These are phyloP conservation scores for Chymomyza procnemis DNA, from an alignment of 2,888 invertebrate genomes.

Conservation along the genomic window DNA sequence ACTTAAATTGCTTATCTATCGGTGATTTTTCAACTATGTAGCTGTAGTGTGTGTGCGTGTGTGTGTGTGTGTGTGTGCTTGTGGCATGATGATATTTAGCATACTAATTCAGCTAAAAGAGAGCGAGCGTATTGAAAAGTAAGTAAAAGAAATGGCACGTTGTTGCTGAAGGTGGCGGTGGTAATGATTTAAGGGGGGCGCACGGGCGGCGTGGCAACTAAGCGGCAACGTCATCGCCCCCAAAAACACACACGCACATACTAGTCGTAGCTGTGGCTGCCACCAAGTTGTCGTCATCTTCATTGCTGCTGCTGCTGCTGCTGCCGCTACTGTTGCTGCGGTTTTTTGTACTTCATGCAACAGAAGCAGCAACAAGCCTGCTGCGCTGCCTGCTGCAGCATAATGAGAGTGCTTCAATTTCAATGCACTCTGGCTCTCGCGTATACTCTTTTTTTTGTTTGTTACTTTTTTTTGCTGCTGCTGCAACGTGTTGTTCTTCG, in stretches of 20 bases:
- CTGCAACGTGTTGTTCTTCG: not conserved
- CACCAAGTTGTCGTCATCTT: slow-evolving; percentile 33
- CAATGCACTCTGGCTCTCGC: slow-evolving; percentile 39
- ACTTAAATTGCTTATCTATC: not conserved
- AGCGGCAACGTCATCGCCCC: not conserved
- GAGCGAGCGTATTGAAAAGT: not conserved
- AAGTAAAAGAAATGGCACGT: not conserved
- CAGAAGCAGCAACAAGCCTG: not conserved
- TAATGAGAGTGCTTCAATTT: slow-evolving; percentile 60
- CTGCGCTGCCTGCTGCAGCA: slow-evolving; percentile 33
- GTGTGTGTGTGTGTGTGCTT: not conserved
- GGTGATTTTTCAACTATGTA: not conserved
- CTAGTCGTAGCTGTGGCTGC: slow-evolving; percentile 1
- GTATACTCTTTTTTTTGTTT: slow-evolving; percentile 26
- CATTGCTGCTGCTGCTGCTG: slow-evolving; percentile 13
- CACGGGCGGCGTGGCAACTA: not conserved
- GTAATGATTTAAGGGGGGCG: not conserved
- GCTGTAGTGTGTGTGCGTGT: no score
- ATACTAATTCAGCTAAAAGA: not conserved
- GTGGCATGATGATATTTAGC: not conserved
- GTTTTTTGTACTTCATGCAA: not conserved
- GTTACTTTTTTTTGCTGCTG: slow-evolving; percentile 9
- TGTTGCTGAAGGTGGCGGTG: not conserved
- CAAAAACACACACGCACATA: not conserved
- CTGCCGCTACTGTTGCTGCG: slow-evolving; percentile 17